Base-by-base conservation (phyloP, 2,888 invertebrate genomes). In the Cataglyphis rosenhaueri region DNA sequence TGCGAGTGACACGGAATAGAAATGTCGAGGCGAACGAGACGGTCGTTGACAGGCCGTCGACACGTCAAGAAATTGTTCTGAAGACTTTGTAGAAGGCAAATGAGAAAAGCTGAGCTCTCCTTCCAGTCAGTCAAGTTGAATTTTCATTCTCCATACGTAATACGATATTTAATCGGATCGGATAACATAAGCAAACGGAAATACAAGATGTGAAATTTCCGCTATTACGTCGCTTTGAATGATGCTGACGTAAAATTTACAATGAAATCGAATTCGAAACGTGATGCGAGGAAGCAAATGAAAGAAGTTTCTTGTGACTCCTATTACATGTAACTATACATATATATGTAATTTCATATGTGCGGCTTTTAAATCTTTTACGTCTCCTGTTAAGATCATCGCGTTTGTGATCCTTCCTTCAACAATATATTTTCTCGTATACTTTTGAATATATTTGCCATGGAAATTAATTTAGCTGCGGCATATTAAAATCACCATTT, bases 11-110 rank as follows among this genome's bases (percentile, higher is more conserved):
- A 65, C 29, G 66, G 21, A 76, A 76, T 66, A 76, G 76, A 66
- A 76, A 66, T 76, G 65, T 76, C 76, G 41, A 21, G 38, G 6
- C 18, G 75, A 76, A 65, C 25, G 38, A 15, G 15, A n/a, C 15
- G 55, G 9, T 57, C 55, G 55, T 57, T 76, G 76, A 76, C 76
- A 76, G 76, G 76, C 66, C 10, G 41, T 57, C 55, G 29, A 66
- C 66, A 76, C 32, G 66, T 66, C 76, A 57, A 32, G 10, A 76
- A 76, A 76, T 76, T 76, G 65, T 66, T 76, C 29, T 15, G 52
- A 57, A 15, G 41, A 32, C 21, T 41, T 66, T 66, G 15, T 10
- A 25, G 5, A 21, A 76, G 57, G 55, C 55, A 66, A 76, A 76
- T 57, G 66, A 76, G 57, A 66, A 57, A 66, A 55, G 55, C 66